Base-by-base conservation (phyloP, 1,140 invertebrate genomes). In the Catajapyx aquilonaris region DNA sequence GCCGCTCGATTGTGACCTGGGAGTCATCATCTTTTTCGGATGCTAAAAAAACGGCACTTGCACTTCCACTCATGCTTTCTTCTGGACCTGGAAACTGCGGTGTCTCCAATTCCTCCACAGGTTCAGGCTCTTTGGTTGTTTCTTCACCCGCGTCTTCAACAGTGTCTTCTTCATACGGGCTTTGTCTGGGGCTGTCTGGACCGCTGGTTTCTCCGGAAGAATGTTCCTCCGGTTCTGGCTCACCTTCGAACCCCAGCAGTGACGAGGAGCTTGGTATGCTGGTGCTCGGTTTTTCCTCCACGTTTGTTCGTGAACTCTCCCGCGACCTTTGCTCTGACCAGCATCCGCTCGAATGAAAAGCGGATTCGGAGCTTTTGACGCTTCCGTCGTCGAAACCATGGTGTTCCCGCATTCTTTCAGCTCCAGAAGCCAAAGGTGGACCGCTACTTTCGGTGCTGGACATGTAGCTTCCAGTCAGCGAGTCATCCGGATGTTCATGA, bases 121-220 rank as follows among this genome's bases (percentile, higher is more conserved):
- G n/a, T n/a, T n/a, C n/a, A n/a, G n/a, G n/a, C n/a, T n/a, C n/a
- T n/a, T n/a, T n/a, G n/a, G n/a, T n/a, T n/a, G n/a, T n/a, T n/a
- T n/a, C n/a, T n/a, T n/a, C n/a, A n/a, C n/a, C n/a, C n/a, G n/a
- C n/a, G n/a, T n/a, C n/a, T n/a, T n/a, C n/a, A n/a, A n/a, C n/a
- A n/a, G n/a, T n/a, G 35, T 77, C 73, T 35, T 68, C 60, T 45
- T 78, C 74, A 42, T 80, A 76, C 41, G 67, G 66, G 45, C 74
- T 77, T 32, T 72, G 65, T 17, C 68, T 64, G 1, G 81, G 78
- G 53, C 75, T 81, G 46, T 87, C 83, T 0, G 81, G 81, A 1
- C 81, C 81, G 7, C 80, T 83, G 5, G 83, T 87, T 47, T 77
- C 78, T 18, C 81, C 80, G 0, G 81, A 85, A 11, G 77, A 78